Conservation (phyloP, 2,113 vertebrate genomes). For the Addax nasomaculatus region DNA sequence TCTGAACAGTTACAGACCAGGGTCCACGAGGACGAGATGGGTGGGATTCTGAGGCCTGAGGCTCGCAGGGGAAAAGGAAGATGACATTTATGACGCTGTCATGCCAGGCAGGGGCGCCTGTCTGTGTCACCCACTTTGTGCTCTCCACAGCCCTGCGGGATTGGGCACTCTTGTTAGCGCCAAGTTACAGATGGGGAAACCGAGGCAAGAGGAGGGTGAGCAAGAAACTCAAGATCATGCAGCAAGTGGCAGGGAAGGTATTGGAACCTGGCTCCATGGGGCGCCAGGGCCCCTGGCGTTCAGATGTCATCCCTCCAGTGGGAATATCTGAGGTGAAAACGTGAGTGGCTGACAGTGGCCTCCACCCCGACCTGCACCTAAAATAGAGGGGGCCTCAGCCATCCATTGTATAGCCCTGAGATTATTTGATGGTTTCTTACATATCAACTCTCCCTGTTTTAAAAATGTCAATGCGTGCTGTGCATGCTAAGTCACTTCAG, state of each 20-base stretch:
- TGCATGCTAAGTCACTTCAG: background rate
- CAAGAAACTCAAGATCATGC: background rate
- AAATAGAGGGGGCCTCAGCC: background rate
- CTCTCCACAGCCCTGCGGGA: background rate
- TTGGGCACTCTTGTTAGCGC: background rate
- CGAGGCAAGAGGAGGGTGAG: background rate
- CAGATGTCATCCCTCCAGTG: background rate
- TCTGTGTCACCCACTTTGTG: background rate
- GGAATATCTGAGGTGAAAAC: background rate
- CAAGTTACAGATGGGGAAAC: background rate
- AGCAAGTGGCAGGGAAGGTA: background rate
- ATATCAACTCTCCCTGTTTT: background rate
- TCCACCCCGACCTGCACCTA: background rate
- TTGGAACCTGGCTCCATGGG: background rate
- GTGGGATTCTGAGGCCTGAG: background rate
- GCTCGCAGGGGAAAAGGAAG: background rate
- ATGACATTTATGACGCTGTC: fast-evolving
- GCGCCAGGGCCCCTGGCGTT: background rate
- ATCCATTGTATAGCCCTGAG: fast-evolving
- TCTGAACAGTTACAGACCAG: background rate
- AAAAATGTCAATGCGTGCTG: background rate
- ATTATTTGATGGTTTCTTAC: background rate
- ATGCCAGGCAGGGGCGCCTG: background rate
- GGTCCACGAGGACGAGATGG: background rate
- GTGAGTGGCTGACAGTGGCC: too few species aligned